phyloP scores from a whole-genome alignment of 2,113 vertebrate genomes.

The Oxygymnocypris stewartii region DNA sequence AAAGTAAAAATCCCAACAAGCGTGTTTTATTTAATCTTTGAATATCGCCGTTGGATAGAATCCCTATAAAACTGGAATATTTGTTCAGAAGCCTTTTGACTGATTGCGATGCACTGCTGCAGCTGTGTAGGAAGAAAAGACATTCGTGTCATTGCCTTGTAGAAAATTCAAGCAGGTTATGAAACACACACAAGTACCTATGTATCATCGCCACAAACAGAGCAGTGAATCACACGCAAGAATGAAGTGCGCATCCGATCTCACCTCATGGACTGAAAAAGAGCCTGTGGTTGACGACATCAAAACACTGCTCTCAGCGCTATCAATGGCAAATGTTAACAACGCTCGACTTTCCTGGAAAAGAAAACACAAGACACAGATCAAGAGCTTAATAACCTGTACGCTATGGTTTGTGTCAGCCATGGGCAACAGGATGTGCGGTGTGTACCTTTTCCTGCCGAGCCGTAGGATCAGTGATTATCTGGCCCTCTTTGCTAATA shows the following conservation, averaged over 20 bases:
- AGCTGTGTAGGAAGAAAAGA: conserved; percentile 71
- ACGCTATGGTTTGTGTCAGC: background rate
- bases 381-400: background rate
- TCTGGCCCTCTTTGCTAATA: conserved; percentile 72
- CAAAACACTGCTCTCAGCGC: conserved; percentile 77
- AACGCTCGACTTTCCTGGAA: conserved; percentile 83
- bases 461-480: conserved; percentile 82
- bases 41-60: conserved; percentile 78
- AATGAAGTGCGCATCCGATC: background rate
- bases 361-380: background rate
- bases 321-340: conserved; percentile 87
- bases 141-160: background rate
- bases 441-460: conserved; percentile 84
- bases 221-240: background rate
- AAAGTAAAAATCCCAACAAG: background rate
- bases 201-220: conserved; percentile 1
- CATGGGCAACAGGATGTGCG: background rate
- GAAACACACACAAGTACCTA: background rate
- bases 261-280: conserved; percentile 85
- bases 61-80: conserved; percentile 90
- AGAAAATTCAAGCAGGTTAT: background rate
- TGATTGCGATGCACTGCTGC: conserved; percentile 83
- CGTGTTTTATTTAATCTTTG: conserved; percentile 33
- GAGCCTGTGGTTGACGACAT: conserved; percentile 84
- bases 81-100: conserved; percentile 79